Percentiles rank a stretch among this genome's conserved stretches.
phyloP scores from a whole-genome alignment of 2,888 invertebrate species.

The Tuta absoluta region DNA sequence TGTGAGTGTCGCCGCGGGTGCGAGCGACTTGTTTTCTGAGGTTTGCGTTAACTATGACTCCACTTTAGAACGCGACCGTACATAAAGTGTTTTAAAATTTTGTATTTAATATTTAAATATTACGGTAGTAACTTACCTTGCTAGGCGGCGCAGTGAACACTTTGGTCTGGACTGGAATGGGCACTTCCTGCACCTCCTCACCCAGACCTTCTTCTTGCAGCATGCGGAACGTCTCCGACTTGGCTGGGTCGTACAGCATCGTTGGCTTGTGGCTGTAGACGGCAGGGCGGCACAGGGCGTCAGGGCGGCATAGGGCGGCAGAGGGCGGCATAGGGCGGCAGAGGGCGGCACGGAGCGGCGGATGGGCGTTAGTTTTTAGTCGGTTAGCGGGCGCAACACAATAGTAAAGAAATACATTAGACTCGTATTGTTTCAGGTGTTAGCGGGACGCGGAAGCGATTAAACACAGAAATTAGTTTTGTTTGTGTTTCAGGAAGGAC shows the following conservation, averaged over 20 bases:
- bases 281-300: conserved; percentile 36
- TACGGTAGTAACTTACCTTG: conserved; percentile 75
- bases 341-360: conserved; percentile 22
- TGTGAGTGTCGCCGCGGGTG: too few relatives aligned
- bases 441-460: conserved; percentile 63
- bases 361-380: conserved; percentile 74
- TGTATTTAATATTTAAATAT: too few relatives aligned
- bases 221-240: conserved; percentile 93
- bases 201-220: conserved; percentile 89
- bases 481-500: conserved; percentile 87
- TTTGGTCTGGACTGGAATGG: conserved; percentile 86
- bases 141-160: conserved; percentile 86
- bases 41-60: too few relatives aligned
- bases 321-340: conserved; percentile 39
- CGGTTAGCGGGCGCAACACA: conserved; percentile 77
- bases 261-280: conserved; percentile 83
- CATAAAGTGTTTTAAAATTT: too few relatives aligned
- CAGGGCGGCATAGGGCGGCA: conserved; percentile 39
- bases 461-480: conserved; percentile 55
- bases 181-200: conserved; percentile 85
- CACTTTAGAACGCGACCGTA: too few relatives aligned
- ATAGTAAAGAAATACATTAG: conserved; percentile 66
- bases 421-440: conserved; percentile 47
- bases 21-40: too few relatives aligned
- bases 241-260: conserved; percentile 91